Conservation (phyloP, 1,140 invertebrate genomes). For the Eupristina koningsbergeri region DNA sequence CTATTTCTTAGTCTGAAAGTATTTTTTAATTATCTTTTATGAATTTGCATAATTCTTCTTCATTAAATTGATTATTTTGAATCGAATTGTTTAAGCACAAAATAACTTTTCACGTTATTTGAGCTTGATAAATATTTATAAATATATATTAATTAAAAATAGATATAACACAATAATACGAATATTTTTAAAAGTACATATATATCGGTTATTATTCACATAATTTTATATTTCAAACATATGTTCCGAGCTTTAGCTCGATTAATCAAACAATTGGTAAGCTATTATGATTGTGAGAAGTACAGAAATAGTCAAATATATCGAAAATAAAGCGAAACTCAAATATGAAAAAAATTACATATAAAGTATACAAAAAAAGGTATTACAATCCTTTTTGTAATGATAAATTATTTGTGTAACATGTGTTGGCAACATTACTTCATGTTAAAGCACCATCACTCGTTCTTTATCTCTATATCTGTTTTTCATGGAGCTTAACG, state of each 20-base stretch:
- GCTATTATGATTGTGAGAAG: not conserved
- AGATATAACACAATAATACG: too few species aligned
- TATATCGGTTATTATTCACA: not conserved
- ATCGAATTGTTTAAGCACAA: not conserved
- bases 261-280: not conserved
- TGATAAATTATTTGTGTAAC: conserved; percentile 67
- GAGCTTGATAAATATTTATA: too few species aligned
- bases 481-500: conserved; percentile 4
- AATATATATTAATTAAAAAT: too few species aligned
- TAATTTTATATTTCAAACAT: not conserved
- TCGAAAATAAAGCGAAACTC: not conserved
- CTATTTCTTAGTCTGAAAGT: too few species aligned
- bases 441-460: conserved; percentile 62
- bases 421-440: conserved; percentile 60
- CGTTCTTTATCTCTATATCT: too few species aligned
- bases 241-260: not conserved
- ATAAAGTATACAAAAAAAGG: not conserved
- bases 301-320: not conserved
- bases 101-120: not conserved
- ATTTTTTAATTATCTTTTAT: not conserved
- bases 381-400: conserved; percentile 49
- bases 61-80: not conserved
- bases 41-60: not conserved
- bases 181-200: not conserved
- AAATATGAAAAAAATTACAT: not conserved